These are phyloP conservation scores for Dunckerocampus dactyliophorus DNA, from an alignment of 2,113 vertebrate species.

Conservation along the genomic window DNA sequence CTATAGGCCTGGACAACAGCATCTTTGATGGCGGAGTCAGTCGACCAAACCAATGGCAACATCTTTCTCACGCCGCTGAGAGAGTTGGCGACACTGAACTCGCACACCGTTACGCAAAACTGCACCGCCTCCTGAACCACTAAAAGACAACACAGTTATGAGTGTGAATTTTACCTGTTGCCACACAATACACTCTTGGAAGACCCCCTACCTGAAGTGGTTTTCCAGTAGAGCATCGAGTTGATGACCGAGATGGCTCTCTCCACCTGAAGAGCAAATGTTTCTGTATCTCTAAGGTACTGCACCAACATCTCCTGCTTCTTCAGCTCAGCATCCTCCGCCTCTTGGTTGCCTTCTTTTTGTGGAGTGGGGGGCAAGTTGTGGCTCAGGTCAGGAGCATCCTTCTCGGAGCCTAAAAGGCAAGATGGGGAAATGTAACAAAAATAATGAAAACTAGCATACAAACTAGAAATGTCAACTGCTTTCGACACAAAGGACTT, in stretches of 20 bases:
- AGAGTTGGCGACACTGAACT: conserved; percentile 88
- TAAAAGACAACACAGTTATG: conserved; percentile 45
- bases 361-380: conserved; percentile 45
- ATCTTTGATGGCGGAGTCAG: conserved; percentile 86
- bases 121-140: conserved; percentile 95
- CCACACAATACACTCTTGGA: neutral
- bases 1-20: conserved; percentile 90
- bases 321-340: conserved; percentile 69
- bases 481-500: no score
- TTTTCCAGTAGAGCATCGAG: conserved; percentile 88
- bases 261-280: conserved; percentile 85
- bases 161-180: neutral
- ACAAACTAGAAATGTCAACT: no score
- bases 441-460: neutral
- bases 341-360: conserved; percentile 39
- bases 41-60: conserved; percentile 92
- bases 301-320: conserved; percentile 96
- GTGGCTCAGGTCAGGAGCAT: conserved; percentile 36
- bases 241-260: conserved; percentile 83
- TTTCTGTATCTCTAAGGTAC: conserved; percentile 86
- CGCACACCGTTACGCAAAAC: conserved; percentile 88
- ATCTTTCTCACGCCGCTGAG: conserved; percentile 86
- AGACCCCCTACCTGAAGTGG: conserved; percentile 76
- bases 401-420: conserved; percentile 67
- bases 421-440: neutral